Evolutionary conservation across 2,888 invertebrate genomes (phyloP), one percentile per base, ranked within the genome.

Genomic region (Xylophagus ater): DNA sequence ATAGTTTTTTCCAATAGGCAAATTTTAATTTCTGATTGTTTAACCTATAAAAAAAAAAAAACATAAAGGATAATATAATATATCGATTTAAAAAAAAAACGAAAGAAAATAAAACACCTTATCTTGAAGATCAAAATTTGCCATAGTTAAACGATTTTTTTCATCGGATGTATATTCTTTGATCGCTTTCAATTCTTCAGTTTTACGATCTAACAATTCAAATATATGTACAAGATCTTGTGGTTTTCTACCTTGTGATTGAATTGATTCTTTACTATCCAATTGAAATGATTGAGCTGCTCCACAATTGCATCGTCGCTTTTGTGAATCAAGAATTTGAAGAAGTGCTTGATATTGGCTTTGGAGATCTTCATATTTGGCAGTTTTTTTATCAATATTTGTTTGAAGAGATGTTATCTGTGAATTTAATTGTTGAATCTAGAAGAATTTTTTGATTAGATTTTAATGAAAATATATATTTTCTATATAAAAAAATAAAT

Each of bases 1-100:
- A 46, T 21, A 3, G 41, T 29, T 15, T 38, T 44, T 35, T 49
- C 45, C 1, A 45, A 34, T 5, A 44, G 5, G 17, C 38, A 34
- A 20, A 41, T 45, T 37, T 42, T 40, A 14, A 40, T 38, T 37
- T 46, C 34, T 20, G 41, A 39, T 34, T 44, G 34, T 18, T 41
- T 47, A 9, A 45, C 33, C 42, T 47, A 26, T 12, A 26, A 28
- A 9, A n/a, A 37, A 37, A 36, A 39, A 9, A 21, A n/a, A 26
- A 32, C 5, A 9, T 1, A 19, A 31, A 37, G 10, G 9, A 18
- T 12, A 10, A 19, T 8, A n/a, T 5, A 17, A 19, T 19, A 18
- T 6, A 32, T 12, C 4, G 12, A 32, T n/a, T 14, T 33, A 23
- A 6, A n/a, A n/a, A 8, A 17, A 14, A 24, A 12, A 19, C 3